Evolutionary conservation across 2,888 invertebrate genomes (phyloP), one percentile per base, ranked within the genome.

Genomic region (Nephrotoma appendiculata): DNA sequence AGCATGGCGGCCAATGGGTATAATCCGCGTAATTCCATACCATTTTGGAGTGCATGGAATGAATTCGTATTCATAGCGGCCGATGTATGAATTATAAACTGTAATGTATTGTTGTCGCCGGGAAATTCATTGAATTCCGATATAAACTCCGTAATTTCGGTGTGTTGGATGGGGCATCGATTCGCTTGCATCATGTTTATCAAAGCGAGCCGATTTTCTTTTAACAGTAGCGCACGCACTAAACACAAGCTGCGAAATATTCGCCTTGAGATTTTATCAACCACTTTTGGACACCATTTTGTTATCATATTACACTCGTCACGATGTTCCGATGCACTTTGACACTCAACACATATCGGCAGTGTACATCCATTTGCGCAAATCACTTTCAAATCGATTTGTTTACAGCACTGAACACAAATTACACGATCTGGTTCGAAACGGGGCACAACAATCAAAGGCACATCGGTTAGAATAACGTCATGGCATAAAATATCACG

Each of bases 391-490:
- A 92, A 89, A 84, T 89, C 91, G 86, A 93, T 89, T 87, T 91
- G 90, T 88, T 93, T 93, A 88, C 93, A 93, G 89, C 96, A 96
- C 88, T 93, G 93, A 0, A 94, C 93, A 90, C 96, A 96, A 87
- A 94, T 93, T 89, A 94, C 92, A 87, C 93, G 93, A 52, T 92
- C 91, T 86, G 91, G 91, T 86, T 93, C 92, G 52, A 93, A 92
- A 85, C 95, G 93, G 0, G 96, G 96, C 0, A 96, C 96, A 86
- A 94, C 90, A 83, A 96, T 92, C 83, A 96, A 90, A 0, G 96
- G 95, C 86, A 92, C 92, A 90, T 96, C 96, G 11, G 93, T 92
- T 89, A 95, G 96, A 86, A 97, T 93, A 44, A 95, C 90, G 90
- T 96, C 95, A 57, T 96, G 95, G 44, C 92, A 90, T 87, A 91